Conservation (phyloP, 2,888 invertebrate species). For the Apeira syringaria region DNA sequence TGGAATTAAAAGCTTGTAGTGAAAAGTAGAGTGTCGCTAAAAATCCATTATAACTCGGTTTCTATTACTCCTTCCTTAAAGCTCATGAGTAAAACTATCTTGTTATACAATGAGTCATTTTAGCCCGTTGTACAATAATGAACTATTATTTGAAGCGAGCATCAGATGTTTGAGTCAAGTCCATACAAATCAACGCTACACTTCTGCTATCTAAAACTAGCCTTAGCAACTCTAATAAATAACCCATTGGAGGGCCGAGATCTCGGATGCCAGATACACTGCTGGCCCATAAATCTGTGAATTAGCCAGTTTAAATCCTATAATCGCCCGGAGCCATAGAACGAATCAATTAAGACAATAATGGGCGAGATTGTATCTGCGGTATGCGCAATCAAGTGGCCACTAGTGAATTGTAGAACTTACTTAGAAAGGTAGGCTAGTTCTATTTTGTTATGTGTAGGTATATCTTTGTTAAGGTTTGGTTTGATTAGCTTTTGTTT, state of each 20-base stretch:
- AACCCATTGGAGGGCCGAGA: conserved; percentile 25
- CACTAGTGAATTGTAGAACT: conserved; percentile 26
- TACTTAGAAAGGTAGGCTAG: conserved; percentile 6
- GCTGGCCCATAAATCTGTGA: conserved; percentile 38
- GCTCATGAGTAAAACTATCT: too few species aligned
- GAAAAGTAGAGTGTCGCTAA: too few species aligned
- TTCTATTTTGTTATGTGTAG: conserved; percentile 11
- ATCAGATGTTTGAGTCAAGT: too few species aligned
- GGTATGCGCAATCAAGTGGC: conserved; percentile 40
- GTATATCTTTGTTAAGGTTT: background rate
- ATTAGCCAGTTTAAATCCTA: conserved; percentile 30
- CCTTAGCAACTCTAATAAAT: conserved; percentile 21
- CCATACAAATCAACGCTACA: background rate
- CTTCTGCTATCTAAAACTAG: conserved; percentile 1
- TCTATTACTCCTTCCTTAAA: too few species aligned
- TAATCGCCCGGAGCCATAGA: conserved; percentile 40
- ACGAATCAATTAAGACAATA: conserved; percentile 73
- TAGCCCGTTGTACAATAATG: too few species aligned
- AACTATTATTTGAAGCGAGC: too few species aligned
- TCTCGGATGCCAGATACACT: conserved; percentile 26
- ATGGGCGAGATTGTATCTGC: conserved; percentile 46
- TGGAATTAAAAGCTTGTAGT: too few species aligned
- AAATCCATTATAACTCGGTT: too few species aligned
- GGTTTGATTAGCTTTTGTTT: background rate
- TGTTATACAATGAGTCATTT: too few species aligned